Base-by-base conservation (phyloP, 1,140 invertebrate genomes). In the Nephila pilipes region DNA sequence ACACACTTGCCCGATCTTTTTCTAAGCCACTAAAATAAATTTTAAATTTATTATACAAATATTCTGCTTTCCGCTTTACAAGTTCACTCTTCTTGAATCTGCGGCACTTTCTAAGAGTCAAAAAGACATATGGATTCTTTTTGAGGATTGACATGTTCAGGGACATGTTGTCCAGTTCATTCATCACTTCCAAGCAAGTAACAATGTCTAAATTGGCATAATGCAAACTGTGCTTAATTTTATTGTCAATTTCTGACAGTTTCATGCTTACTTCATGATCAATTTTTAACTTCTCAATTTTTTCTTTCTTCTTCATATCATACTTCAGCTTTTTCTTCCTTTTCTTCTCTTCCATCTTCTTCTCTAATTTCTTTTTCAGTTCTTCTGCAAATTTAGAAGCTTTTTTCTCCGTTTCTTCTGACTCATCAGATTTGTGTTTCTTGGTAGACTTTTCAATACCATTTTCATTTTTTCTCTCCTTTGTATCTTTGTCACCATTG, bases 31-130 rank as follows among this genome's bases (percentile, higher is more conserved):
- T 38, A 79, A 93, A 93, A 80, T 65, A 85, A 14, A 69, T 55
- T 87, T 93, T 93, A 55, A 90, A 90, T 38, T 93, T 93, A 29
- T 93, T 89, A 25, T 93, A 90, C 20, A 93, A 69, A 29, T 93
- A 90, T 29, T 93, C 93, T 25, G 93, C 93, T 57, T 93, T 93
- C 32, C 90, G 80, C n/a, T 63, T 69, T 1, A 93, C 83, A 32
- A 63, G 8, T 55, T 90, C 93, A 87, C 80, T 90, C 10, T 90
- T 90, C 16, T 85, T 93, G 25, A 93, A 93, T 14, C 36, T 85
- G 16, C 93, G 93, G 20, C 87, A 87, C 58, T 90, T 87, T 79
- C 85, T 92, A 18, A 92, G 18, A 36, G 93, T 93, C 8, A 46
- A n/a, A 90, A 93, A 89, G 14, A 93, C 60, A 32, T 20, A 36